Percentiles rank a stretch among this genome's conserved stretches.
These are phyloP conservation scores for Thripadectes ignobilis DNA, from an alignment of 2,797 vertebrate species.

Conservation along the genomic window DNA sequence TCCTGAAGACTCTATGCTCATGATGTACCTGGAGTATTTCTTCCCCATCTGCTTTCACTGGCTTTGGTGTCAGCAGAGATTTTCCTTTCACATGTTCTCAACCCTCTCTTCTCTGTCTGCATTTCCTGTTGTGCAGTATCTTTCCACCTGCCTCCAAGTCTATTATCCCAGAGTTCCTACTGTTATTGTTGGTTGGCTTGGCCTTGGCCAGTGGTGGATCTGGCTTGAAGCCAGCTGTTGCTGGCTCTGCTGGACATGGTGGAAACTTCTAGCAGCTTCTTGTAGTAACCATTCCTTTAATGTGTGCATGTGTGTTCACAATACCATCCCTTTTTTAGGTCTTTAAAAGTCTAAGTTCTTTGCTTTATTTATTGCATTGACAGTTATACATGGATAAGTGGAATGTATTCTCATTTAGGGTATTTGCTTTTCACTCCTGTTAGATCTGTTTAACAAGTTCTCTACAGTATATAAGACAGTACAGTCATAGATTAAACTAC, in stretches of 20 bases:
- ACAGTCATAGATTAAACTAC: not conserved
- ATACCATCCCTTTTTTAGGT: not conserved
- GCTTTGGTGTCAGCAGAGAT: not conserved
- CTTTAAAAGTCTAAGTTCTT: not conserved
- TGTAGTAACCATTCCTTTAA: not conserved
- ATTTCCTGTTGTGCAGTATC: not conserved
- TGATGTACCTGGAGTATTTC: not conserved
- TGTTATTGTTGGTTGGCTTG: not conserved
- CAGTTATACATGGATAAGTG: not conserved
- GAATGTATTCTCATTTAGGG: not conserved
- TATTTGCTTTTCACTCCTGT: not conserved
- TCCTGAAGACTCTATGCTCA: not conserved
- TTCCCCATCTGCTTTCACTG: not conserved
- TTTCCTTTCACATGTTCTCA: not conserved
- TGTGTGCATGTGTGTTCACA: not conserved
- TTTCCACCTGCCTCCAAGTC: not conserved
- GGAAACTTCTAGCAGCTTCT: not conserved
- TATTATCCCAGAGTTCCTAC: not conserved
- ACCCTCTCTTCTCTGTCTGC: not conserved
- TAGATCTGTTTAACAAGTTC: not conserved
- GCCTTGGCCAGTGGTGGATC: not conserved
- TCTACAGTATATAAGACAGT: not conserved
- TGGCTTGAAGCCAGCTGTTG: too few relatives aligned
- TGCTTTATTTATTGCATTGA: not conserved
- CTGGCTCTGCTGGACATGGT: accelerated